Evolutionary conservation across 2,113 vertebrate genomes (phyloP), one percentile per base, ranked within the genome.

Genomic region (Actenoides lindsayi): DNA sequence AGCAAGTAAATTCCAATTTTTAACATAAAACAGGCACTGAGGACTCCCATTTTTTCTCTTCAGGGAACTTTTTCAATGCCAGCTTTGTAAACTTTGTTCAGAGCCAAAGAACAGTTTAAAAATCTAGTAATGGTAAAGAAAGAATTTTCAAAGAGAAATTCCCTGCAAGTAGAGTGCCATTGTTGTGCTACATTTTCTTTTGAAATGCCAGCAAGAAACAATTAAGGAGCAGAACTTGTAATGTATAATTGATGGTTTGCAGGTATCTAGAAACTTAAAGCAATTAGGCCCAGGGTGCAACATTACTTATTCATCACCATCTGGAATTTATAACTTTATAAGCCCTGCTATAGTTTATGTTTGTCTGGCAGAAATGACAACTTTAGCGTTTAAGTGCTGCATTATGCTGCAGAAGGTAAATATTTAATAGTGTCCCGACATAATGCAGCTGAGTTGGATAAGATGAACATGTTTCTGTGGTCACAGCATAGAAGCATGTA

Each of bases 251-350:
- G 90, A 97, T 96, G 77, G 62, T 95, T 95, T 96, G 90, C 93
- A 96, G 93, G 87, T 97, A 96, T 96, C 92, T 96, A 87, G 73
- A 94, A 96, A 94, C 93, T 94, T 95, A 88, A 81, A 95, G 71
- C 90, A 96, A 97, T 97, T 97, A 96, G 92, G 87, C 90, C 91
- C 86, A 69, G 94, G 87, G 88, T 80, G 76, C 70, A 90, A 50
- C 81, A 91, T 96, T 89, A 95, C 56, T 96, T 96, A 97, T 97
- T 98, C 95, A 96, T 96, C 87, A 96, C 93, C 88, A 96, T 97
- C 97, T 97, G 90, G 92, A 97, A 96, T 53, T 93, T 94, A 87
- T 68, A 96, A 93, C 75, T 96, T 80, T 68, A 64, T 82, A 93
- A 93, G 33, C 60, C 19, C 10, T 87, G 77, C 62, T 92, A 68